Percentiles rank a stretch among this genome's conserved stretches.
These are phyloP conservation scores for Hypena proboscidalis DNA, from an alignment of 2,888 invertebrate species.

Conservation along the genomic window DNA sequence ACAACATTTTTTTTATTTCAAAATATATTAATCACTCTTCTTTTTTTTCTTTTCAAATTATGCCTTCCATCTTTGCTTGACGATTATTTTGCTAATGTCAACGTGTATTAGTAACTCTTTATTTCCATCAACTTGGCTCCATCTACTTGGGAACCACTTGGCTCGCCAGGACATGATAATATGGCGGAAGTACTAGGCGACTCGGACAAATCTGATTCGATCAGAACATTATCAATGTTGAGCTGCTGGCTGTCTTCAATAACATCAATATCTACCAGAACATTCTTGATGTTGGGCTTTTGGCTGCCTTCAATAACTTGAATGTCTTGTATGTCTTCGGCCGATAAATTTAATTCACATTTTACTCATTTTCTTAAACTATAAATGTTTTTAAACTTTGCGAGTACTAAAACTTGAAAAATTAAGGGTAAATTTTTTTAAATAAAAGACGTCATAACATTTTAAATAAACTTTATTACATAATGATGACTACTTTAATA, in stretches of 20 bases:
- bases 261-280: constrained; percentile 26
- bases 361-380: too few species aligned
- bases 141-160: constrained; percentile 26
- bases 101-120: constrained; percentile 22
- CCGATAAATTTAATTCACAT: constrained; percentile 34
- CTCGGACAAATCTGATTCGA: constrained; percentile 23
- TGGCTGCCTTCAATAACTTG: constrained; percentile 28
- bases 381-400: too few species aligned
- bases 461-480: too few species aligned
- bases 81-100: constrained; percentile 18
- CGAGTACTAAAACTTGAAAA: too few species aligned
- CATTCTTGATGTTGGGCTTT: constrained; percentile 28
- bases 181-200: constrained; percentile 30
- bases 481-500: too few species aligned
- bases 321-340: constrained; percentile 30
- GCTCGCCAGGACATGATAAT: constrained; percentile 28
- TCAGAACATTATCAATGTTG: constrained; percentile 27
- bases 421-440: too few species aligned
- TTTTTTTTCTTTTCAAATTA: too few species aligned
- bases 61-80: too few species aligned
- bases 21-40: too few species aligned
- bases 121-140: constrained; percentile 21
- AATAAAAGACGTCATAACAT: too few species aligned
- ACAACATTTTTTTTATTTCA: too few species aligned
- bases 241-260: constrained; percentile 23